These are phyloP conservation scores for Odontomyia ornata DNA, from an alignment of 2,888 invertebrate species.

Conservation along the genomic window DNA sequence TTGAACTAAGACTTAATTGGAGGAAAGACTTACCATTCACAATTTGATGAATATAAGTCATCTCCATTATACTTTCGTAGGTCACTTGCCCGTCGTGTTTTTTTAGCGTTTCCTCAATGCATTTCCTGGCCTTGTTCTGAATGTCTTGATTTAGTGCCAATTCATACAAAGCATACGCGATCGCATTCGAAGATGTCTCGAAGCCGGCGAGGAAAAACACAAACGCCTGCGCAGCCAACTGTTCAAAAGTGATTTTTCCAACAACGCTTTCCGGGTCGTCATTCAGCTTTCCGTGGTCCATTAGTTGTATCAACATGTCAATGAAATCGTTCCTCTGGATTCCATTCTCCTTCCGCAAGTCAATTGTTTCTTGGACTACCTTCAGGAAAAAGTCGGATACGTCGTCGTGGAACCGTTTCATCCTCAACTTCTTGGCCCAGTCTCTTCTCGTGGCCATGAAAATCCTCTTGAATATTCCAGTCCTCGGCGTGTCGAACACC, in stretches of 20 bases:
- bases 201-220: constrained; percentile 69
- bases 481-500: constrained; percentile 49
- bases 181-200: constrained; percentile 66
- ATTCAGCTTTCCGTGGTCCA: constrained; percentile 28
- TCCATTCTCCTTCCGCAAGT: constrained; percentile 40
- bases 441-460: constrained; percentile 46
- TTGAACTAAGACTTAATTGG: too few species aligned
- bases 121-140: constrained; percentile 63
- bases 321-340: constrained; percentile 47
- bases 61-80: constrained; percentile 64
- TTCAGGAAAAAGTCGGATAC: constrained; percentile 44
- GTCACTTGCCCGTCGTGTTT: constrained; percentile 59
- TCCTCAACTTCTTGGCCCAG: constrained; percentile 1
- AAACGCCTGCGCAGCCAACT: constrained; percentile 67
- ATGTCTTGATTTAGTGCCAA: constrained; percentile 64
- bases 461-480: constrained; percentile 47
- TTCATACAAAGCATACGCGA: constrained; percentile 66
- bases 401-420: constrained; percentile 35
- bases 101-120: constrained; percentile 61
- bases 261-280: constrained; percentile 22
- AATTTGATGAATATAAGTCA: constrained; percentile 66
- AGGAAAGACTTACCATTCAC: constrained; percentile 64
- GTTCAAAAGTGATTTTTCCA: constrained; percentile 60
- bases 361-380: constrained; percentile 46
- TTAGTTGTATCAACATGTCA: constrained; percentile 47